Evolutionary conservation across 2,888 invertebrate species (phyloP).

Genomic region (Acrocyrtus sp.): DNA sequence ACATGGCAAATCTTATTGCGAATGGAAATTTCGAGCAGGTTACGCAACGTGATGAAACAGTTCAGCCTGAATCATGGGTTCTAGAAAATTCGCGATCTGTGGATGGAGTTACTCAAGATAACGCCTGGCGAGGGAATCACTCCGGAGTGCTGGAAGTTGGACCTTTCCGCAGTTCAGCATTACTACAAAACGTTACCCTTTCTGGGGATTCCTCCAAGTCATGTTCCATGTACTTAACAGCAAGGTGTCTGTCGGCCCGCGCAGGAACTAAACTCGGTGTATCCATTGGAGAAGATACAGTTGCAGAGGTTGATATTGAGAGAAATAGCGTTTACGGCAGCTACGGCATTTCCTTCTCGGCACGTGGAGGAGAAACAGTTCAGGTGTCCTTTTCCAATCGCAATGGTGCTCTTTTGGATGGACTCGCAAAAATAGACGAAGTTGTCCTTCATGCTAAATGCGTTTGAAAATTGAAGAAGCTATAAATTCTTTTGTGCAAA

Average conservation of each 20-base stretch:
- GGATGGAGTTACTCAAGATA: constrained; percentile 17
- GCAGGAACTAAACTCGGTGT: constrained; percentile 16
- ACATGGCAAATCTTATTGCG: constrained; percentile 36
- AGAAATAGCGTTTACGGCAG: constrained; percentile 22
- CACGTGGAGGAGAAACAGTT: constrained; percentile 24
- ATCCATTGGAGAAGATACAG: neutral
- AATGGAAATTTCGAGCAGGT: constrained; percentile 58
- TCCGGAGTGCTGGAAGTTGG: constrained; percentile 30
- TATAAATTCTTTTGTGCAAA: too few species aligned
- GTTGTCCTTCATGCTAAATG: constrained; percentile 33
- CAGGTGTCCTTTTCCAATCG: constrained; percentile 26
- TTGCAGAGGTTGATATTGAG: constrained; percentile 1
- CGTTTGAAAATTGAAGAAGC: too few species aligned
- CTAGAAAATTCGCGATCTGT: neutral
- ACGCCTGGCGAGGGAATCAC: constrained; percentile 38
- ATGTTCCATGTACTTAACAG: constrained; percentile 45
- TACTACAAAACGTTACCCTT: constrained; percentile 8
- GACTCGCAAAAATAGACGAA: constrained; percentile 46
- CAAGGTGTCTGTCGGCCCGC: constrained; percentile 48
- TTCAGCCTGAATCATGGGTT: too few species aligned
- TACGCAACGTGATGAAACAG: neutral
- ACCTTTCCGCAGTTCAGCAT: neutral
- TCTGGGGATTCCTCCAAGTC: neutral
- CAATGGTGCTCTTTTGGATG: neutral
- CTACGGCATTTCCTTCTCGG: constrained; percentile 37